Conservation (phyloP, 1,140 invertebrate species). For the Drosophila ogumai region DNA sequence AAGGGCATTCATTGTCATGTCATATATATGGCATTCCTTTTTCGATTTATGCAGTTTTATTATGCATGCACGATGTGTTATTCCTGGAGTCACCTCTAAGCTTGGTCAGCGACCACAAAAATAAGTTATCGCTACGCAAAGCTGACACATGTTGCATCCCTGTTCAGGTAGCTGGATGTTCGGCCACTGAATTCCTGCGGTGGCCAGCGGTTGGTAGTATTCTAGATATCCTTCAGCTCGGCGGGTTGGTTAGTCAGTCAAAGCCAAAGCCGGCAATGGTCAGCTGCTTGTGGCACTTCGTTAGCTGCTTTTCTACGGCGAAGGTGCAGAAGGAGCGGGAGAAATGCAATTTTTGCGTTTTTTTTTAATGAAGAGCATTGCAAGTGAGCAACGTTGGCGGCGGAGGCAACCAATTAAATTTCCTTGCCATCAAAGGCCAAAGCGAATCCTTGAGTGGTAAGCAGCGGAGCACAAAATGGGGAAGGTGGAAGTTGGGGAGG, state of each 20-base stretch:
- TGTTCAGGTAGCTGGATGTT: neutral
- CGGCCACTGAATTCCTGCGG: constrained; percentile 7
- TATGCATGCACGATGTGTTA: constrained; percentile 58
- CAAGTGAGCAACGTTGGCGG: constrained; percentile 32
- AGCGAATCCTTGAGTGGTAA: constrained; percentile 29
- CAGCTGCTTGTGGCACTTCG: constrained; percentile 60
- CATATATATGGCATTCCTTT: constrained; percentile 6
- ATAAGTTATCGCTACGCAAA: constrained; percentile 53
- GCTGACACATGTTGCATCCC: constrained; percentile 59
- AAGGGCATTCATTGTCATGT: neutral
- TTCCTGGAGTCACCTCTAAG: constrained; percentile 8
- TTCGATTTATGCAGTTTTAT: constrained; percentile 64
- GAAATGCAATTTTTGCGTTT: constrained; percentile 16
- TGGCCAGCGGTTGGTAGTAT: constrained; percentile 11
- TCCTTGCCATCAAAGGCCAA: constrained; percentile 42
- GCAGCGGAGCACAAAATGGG: constrained; percentile 17
- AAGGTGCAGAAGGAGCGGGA: constrained; percentile 5
- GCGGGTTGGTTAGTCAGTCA: constrained; percentile 24
- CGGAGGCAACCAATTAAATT: constrained; percentile 62
- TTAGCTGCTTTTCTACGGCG: constrained; percentile 47
- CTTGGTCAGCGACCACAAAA: constrained; percentile 54
- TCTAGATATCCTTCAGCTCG: constrained; percentile 27
- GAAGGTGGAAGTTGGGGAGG: neutral
- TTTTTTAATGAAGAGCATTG: constrained; percentile 57
- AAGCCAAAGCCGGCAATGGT: constrained; percentile 53